A percentile compares a stretch with the other conserved stretches of the same genome.
phyloP scores from a whole-genome alignment of 2,888 invertebrate genomes.

The Eutolmus rufibarbis region DNA sequence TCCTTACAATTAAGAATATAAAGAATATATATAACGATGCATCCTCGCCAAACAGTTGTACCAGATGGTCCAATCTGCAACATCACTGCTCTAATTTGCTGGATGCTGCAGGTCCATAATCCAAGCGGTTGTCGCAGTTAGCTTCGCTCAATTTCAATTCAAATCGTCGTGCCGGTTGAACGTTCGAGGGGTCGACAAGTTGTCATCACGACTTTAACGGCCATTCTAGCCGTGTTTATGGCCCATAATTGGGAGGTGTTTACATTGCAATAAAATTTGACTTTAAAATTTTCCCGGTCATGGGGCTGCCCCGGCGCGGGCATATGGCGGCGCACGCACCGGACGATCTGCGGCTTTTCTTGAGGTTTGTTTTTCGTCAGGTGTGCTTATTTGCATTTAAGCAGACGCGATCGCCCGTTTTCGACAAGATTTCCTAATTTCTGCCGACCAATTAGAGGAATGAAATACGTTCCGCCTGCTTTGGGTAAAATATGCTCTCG shows the following conservation, averaged over 20 bases:
- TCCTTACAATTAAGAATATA: no score
- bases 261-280: slow-evolving; percentile 46
- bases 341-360: background rate
- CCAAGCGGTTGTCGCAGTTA: background rate
- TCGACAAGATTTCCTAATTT: background rate
- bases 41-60: no score
- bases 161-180: background rate
- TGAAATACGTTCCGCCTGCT: background rate
- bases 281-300: slow-evolving; percentile 26
- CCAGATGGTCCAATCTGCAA: background rate
- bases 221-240: slow-evolving; percentile 39
- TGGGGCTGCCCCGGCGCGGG: background rate
- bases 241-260: slow-evolving; percentile 44
- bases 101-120: background rate
- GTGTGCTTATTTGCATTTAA: background rate
- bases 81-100: background rate
- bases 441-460: background rate
- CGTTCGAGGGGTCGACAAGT: slow-evolving; percentile 29
- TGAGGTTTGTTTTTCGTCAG: background rate
- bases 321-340: background rate
- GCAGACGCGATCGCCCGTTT: background rate
- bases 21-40: no score
- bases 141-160: background rate
- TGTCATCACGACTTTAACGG: slow-evolving; percentile 42
- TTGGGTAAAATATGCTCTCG: background rate